Conservation (phyloP, 1,140 invertebrate genomes). For the Himalopsyche phryganea region DNA sequence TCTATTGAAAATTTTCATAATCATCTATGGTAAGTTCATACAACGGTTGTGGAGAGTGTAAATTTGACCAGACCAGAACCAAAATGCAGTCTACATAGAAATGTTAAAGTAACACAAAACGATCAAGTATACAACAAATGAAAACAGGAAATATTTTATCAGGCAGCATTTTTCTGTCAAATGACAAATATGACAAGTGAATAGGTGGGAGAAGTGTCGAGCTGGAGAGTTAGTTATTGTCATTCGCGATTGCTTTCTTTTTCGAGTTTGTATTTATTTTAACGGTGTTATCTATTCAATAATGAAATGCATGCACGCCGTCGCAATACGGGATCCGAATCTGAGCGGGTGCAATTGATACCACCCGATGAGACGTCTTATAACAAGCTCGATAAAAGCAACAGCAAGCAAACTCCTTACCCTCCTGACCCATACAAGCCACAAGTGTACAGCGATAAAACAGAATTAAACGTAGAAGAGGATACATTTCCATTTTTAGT, state of each 20-base stretch:
- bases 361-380: constrained; percentile 43
- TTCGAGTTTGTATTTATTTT: background rate
- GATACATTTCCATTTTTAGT: constrained; percentile 43
- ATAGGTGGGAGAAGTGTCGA: constrained; percentile 1
- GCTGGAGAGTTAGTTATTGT: constrained; percentile 1
- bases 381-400: constrained; percentile 48
- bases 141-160: no score
- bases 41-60: no score
- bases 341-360: constrained; percentile 40
- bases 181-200: constrained; percentile 3
- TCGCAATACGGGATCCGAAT: constrained; percentile 46
- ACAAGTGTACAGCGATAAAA: constrained; percentile 1
- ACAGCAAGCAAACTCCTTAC: constrained; percentile 31
- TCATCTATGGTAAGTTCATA: no score
- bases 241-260: background rate
- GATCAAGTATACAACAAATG: no score
- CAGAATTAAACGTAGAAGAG: constrained; percentile 31
- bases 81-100: no score
- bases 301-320: constrained; percentile 53
- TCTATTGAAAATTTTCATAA: no score
- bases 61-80: no score
- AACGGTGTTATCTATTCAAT: constrained; percentile 25
- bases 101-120: no score
- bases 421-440: constrained; percentile 14
- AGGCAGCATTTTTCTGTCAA: no score